Evolutionary conservation across 2,888 invertebrate genomes (phyloP), one percentile per base, ranked within the genome.

Genomic region (Saturnia japonica): DNA sequence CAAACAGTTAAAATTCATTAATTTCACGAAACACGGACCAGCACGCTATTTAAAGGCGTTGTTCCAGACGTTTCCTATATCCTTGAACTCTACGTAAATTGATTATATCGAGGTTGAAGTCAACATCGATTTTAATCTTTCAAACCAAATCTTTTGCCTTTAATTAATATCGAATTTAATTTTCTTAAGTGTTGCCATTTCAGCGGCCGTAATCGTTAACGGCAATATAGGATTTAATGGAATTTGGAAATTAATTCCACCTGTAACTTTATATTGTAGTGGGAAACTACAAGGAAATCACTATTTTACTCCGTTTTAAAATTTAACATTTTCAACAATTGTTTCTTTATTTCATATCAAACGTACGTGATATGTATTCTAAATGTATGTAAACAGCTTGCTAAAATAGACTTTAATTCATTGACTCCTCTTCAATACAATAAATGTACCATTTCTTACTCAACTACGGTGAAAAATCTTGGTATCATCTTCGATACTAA

Each of bases 121-220:
- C n/a, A 64, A 40, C 19, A 25, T 64, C 40, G 64, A 40, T 64
- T 64, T 64, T 64, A 64, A 64, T 40, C 34, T 1, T n/a, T 34
- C 40, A 11, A 64, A 34, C 16, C 1, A 19, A 19, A 64, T 40
- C 40, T 40, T 40, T 64, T 40, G 9, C 40, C 8, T 40, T 64
- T 40, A 64, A 64, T 64, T 40, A 64, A 64, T 64, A 16, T 40
- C 8, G 40, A 64, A 40, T 64, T 64, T 40, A 34, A 28, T 60
- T 34, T 43, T 69, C 43, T 14, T n/a, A 40, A 64, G 64, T n/a
- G n/a, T 64, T 19, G 40, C 64, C n/a, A 64, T 64, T 64, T 34
- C 40, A n/a, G n/a, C 19, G n/a, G 40, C 11, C 19, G 40, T 64
- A 9, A 40, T 40, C 64, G 19, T 40, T 34, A 34, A 16, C 11